Conservation (phyloP, 1,140 invertebrate genomes). For the Triops longicaudatus region DNA sequence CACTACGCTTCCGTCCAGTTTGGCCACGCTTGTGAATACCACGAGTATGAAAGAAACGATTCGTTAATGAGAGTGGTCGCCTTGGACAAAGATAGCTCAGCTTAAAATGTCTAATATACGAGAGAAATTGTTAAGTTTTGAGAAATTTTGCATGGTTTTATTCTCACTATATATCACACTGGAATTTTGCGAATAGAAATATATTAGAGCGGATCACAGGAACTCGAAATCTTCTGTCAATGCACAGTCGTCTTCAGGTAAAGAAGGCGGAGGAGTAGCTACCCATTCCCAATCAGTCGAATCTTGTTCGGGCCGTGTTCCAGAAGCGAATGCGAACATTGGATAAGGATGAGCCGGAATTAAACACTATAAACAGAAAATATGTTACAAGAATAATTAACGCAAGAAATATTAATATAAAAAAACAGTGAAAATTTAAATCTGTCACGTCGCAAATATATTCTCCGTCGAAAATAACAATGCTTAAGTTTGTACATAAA, state of each 20-base stretch:
- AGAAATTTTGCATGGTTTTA: neutral
- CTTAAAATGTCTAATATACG: no score
- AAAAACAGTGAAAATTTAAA: no score
- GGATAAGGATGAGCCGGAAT: neutral
- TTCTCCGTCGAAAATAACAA: no score
- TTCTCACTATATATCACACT: neutral
- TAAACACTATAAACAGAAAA: neutral
- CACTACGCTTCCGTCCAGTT: slow-evolving; percentile 48
- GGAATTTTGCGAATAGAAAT: neutral
- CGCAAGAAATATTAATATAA: no score
- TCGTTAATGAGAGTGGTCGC: neutral
- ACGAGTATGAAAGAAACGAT: slow-evolving; percentile 17
- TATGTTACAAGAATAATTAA: neutral
- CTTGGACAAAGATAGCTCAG: neutral
- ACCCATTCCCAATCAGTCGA: neutral
- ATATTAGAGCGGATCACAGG: neutral
- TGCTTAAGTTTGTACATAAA: no score
- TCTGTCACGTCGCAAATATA: no score
- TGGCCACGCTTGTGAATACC: slow-evolving; percentile 27
- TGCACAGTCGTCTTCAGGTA: neutral
- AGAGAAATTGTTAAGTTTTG: no score
- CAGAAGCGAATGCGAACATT: neutral
- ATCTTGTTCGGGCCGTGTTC: neutral
- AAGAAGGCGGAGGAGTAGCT: neutral
- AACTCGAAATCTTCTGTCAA: slow-evolving; percentile 12